These are phyloP conservation scores for Botia almorhae DNA, from an alignment of 2,797 vertebrate genomes.

Conservation along the genomic window DNA sequence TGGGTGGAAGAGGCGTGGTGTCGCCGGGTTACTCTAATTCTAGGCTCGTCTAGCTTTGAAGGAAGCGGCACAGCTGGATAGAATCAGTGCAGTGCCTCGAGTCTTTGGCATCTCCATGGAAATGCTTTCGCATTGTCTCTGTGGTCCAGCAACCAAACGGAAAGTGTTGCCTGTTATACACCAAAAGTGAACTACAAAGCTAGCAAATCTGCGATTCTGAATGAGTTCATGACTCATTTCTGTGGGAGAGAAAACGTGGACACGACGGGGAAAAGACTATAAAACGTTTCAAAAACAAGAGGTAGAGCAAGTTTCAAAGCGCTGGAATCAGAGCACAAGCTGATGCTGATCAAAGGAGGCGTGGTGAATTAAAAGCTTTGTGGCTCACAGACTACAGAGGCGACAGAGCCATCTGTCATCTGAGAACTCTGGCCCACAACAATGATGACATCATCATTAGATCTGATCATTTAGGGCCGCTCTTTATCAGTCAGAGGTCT, in stretches of 20 bases:
- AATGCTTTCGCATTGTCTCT: slow-evolving; percentile 30
- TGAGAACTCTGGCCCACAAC: slow-evolving; percentile 23
- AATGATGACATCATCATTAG: slow-evolving; percentile 31
- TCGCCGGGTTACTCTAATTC: slow-evolving; percentile 26
- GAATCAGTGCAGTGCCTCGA: slow-evolving; percentile 1
- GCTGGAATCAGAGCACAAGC: background rate
- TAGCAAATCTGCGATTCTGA: slow-evolving; percentile 1
- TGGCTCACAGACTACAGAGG: slow-evolving; percentile 1
- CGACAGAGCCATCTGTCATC: slow-evolving; percentile 18
- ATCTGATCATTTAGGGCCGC: slow-evolving; percentile 34
- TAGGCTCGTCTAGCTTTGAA: slow-evolving; percentile 25
- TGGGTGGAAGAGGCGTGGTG: slow-evolving; percentile 34
- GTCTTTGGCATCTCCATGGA: slow-evolving; percentile 39
- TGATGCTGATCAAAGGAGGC: background rate
- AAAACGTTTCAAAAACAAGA: slow-evolving; percentile 3
- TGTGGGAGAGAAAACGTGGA: background rate
- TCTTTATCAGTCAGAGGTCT: background rate
- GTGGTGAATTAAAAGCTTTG: background rate
- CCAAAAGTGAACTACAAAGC: slow-evolving; percentile 24
- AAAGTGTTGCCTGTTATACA: slow-evolving; percentile 8
- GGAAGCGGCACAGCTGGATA: slow-evolving; percentile 40
- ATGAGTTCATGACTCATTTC: slow-evolving; percentile 17
- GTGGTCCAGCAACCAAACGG: background rate
- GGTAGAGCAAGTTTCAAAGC: background rate
- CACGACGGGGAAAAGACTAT: background rate